phyloP scores from a whole-genome alignment of 2,797 vertebrate genomes.

The Threskiornis aethiopicus region DNA sequence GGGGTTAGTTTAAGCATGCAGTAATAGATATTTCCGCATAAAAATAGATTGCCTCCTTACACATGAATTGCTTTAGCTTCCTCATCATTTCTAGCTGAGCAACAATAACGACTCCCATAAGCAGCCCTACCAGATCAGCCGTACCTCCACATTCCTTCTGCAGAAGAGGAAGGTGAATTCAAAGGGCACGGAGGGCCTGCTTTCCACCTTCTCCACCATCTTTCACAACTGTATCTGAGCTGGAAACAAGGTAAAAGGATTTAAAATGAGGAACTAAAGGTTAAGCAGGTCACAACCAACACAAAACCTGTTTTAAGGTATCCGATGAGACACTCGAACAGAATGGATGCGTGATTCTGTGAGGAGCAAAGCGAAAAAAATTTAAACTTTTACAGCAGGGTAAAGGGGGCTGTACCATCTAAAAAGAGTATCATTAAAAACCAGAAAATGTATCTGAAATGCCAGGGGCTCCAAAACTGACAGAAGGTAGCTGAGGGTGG shows the following conservation, averaged over 20 bases:
- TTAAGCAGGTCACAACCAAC: background rate
- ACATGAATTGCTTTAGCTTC: background rate
- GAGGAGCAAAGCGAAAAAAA: background rate
- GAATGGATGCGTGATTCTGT: background rate
- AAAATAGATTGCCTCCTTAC: conserved; percentile 5
- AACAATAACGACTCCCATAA: background rate
- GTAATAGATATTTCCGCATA: background rate
- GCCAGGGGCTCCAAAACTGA: background rate
- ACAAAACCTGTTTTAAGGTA: background rate
- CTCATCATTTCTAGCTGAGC: background rate
- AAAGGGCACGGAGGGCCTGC: background rate
- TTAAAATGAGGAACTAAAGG: background rate
- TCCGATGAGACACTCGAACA: background rate
- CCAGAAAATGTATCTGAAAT: background rate
- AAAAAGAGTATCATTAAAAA: background rate
- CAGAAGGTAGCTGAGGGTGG: conserved; percentile 32
- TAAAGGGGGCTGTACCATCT: background rate
- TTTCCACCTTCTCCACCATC: background rate
- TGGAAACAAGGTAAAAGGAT: background rate
- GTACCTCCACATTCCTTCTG: background rate
- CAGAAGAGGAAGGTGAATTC: background rate
- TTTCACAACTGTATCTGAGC: background rate
- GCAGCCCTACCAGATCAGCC: background rate
- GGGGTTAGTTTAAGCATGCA: background rate
- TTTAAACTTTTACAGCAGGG: background rate